Conservation (phyloP, 2,888 invertebrate genomes). For the Scelioninae gen. 2 region DNA sequence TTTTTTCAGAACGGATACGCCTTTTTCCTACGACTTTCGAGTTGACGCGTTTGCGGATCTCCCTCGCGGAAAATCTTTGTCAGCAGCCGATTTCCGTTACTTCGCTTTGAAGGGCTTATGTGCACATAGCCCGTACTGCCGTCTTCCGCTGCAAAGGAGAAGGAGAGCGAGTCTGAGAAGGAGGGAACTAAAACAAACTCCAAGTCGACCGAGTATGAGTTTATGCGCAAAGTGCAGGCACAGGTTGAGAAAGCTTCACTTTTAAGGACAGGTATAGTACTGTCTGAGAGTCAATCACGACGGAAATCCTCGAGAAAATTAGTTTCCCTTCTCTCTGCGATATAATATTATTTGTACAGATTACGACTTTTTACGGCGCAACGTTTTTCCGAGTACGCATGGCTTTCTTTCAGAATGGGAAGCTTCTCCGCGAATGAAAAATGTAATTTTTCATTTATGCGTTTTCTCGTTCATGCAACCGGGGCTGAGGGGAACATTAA, state of each 20-base stretch:
- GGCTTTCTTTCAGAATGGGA: slow-evolving; percentile 2
- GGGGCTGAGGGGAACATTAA: too few species aligned
- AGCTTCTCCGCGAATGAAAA: slow-evolving; percentile 2
- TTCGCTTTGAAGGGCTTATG: slow-evolving; percentile 45
- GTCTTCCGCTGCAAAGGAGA: slow-evolving; percentile 4
- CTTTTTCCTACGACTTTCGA: slow-evolving; percentile 61
- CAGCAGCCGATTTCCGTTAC: slow-evolving; percentile 51
- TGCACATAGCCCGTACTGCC: slow-evolving; percentile 22
- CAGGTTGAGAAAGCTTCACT: slow-evolving; percentile 39
- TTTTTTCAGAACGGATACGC: slow-evolving; percentile 59
- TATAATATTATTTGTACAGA: slow-evolving; percentile 46
- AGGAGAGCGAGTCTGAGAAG: neutral
- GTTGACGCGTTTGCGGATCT: slow-evolving; percentile 65
- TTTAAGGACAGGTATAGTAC: slow-evolving; percentile 37
- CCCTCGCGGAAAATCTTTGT: slow-evolving; percentile 51
- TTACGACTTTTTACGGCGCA: slow-evolving; percentile 36
- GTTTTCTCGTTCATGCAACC: too few species aligned
- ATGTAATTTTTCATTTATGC: slow-evolving; percentile 19
- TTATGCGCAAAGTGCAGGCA: slow-evolving; percentile 50
- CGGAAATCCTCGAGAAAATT: slow-evolving; percentile 54
- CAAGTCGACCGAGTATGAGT: slow-evolving; percentile 40
- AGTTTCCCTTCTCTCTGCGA: slow-evolving; percentile 44
- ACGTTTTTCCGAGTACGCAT: slow-evolving; percentile 10
- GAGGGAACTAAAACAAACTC: slow-evolving; percentile 45
- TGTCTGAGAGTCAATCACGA: slow-evolving; percentile 54